Conservation (phyloP, 2,888 invertebrate species). For the Oasisia sp. region DNA sequence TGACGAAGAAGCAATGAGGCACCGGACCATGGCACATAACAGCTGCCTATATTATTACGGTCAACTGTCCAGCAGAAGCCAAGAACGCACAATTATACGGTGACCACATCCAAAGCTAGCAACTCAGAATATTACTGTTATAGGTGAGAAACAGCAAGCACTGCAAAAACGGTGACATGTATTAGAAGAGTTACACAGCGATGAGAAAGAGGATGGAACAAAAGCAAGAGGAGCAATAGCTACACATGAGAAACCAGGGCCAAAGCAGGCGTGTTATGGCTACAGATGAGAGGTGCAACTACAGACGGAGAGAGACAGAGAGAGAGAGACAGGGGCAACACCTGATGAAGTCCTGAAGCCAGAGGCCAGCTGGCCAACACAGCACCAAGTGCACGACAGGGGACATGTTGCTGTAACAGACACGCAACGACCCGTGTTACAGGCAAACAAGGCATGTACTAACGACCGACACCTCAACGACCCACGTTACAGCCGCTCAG, state of each 20-base stretch:
- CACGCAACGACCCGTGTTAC: conserved; percentile 27
- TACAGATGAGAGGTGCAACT: background rate
- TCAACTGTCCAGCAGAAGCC: background rate
- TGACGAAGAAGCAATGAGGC: background rate
- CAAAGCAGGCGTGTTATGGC: background rate
- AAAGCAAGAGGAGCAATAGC: background rate
- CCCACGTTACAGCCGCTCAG: background rate
- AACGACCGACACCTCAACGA: background rate
- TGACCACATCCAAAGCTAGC: background rate
- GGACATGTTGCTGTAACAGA: conserved; percentile 8
- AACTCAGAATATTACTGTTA: conserved; percentile 5
- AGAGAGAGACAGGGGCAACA: conserved; percentile 14
- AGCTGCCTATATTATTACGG: background rate
- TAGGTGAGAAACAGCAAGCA: background rate
- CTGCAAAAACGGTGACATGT: background rate
- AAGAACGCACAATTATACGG: background rate
- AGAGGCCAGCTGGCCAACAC: conserved; percentile 32
- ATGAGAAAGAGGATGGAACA: background rate
- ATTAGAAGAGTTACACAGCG: background rate
- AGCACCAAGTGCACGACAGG: conserved; percentile 33
- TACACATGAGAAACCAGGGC: background rate
- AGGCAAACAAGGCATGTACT: conserved; percentile 25
- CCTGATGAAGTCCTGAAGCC: conserved; percentile 37
- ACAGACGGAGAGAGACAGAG: background rate
- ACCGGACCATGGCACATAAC: background rate